A percentile compares a stretch with the other conserved stretches of the same genome.
Conservation (phyloP, 2,888 invertebrate genomes). For the Lymantria monacha region DNA sequence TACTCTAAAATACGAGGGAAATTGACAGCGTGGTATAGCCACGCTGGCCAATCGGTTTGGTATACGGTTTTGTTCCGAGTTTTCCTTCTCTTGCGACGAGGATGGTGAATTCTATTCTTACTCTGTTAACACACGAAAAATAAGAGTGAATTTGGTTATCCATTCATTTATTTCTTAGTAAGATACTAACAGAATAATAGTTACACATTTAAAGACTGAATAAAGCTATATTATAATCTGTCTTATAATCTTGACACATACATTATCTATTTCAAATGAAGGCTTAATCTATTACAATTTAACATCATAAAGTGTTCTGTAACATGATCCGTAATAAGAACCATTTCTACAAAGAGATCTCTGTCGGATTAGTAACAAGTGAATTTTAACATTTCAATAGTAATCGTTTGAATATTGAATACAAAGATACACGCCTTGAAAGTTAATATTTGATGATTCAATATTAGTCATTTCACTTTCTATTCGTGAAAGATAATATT, state of each 20-base stretch:
- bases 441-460: constrained; percentile 28
- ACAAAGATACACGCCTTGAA: constrained; percentile 22
- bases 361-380: constrained; percentile 20
- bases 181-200: too few species aligned
- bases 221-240: not conserved
- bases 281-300: not conserved
- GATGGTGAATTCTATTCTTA: too few species aligned
- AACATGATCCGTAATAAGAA: constrained; percentile 6
- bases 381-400: constrained; percentile 30
- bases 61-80: too few species aligned
- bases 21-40: too few species aligned
- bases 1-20: too few species aligned
- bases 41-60: too few species aligned
- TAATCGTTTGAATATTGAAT: constrained; percentile 36
- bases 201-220: too few species aligned
- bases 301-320: not conserved
- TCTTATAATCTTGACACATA: not conserved
- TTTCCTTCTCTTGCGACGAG: too few species aligned
- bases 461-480: constrained; percentile 31
- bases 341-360: constrained; percentile 12
- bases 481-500: constrained; percentile 30
- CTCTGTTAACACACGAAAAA: too few species aligned
- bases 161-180: too few species aligned
- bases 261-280: not conserved
- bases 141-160: too few species aligned